Base-by-base conservation (phyloP, 2,797 vertebrate genomes). In the Neosalanx taihuensis region DNA sequence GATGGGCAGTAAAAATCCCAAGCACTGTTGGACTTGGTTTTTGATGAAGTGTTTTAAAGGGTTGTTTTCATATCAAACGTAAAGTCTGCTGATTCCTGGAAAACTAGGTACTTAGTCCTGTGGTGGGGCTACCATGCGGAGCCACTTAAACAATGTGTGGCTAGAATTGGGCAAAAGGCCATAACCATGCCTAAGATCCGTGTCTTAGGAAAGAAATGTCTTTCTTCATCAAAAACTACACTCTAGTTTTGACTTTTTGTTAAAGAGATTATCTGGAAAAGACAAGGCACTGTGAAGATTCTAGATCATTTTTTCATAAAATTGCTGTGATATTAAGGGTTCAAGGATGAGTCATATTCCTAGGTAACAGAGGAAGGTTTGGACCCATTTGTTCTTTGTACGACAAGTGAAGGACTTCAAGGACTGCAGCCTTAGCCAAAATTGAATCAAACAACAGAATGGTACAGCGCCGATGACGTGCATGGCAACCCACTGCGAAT, bases 361-460 rank as follows among this genome's bases (percentile, higher is more conserved):
- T 46, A 46, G 10, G 41, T 46, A 46, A 46, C 41, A 46, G 10
- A 13, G 41, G 3, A 46, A 46, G 12, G 41, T 46, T 46, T 46
- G 41, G 41, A 12, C 41, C 41, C 41, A 56, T 17, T 56, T 56
- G 4, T n/a, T 56, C 51, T 17, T n/a, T 56, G 51, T 1, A 56
- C 51, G 15, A 56, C 51, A 56, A 56, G 15, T n/a, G 15, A 31
- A 37, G 63, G 15, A n/a, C 63, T 23, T 33, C 26, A 70, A 72
- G 56, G 72, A 1, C 61, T 73, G 73, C 76, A 84, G 77, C 77
- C 75, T 78, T 72, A 23, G 77, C 71, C 46, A 76, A 71, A 64
- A 84, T 33, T 70, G 51, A 81, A 37, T 41, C 63, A 65, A 65
- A 67, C 60, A 62, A 78, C 58, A 78, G 58, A 67, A 73, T 78